Evolutionary conservation across 2,113 vertebrate species (phyloP).

Genomic region (Dicerorhinus sumatrensis): DNA sequence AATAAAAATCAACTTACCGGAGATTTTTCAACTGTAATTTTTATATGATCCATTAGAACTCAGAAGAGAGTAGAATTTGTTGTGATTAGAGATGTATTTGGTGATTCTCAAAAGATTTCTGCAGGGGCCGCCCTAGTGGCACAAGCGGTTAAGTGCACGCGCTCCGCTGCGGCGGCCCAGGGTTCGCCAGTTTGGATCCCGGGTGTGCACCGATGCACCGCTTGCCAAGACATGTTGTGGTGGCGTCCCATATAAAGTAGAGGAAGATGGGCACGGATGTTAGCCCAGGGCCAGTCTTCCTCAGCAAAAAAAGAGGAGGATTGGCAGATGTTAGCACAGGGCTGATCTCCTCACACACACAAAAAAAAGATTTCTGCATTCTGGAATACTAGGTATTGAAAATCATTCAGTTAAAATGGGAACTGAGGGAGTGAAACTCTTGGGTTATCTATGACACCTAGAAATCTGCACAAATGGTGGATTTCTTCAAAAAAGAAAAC

Average conservation of each 20-base stretch:
- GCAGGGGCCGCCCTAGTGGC: too few relatives aligned
- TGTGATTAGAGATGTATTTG: background rate
- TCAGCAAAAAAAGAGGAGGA: too few relatives aligned
- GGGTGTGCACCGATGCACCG: too few relatives aligned
- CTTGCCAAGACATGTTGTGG: too few relatives aligned
- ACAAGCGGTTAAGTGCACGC: too few relatives aligned
- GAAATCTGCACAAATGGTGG: background rate
- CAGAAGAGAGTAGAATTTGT: background rate
- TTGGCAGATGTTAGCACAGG: too few relatives aligned
- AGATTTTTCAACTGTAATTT: constrained; percentile 1
- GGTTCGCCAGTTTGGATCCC: too few relatives aligned
- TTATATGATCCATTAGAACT: background rate
- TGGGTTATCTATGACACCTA: background rate
- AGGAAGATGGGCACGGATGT: too few relatives aligned
- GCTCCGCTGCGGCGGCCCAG: too few relatives aligned
- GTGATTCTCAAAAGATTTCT: constrained; percentile 8
- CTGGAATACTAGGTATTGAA: background rate
- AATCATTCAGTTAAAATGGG: background rate
- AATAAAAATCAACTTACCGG: background rate
- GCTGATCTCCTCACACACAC: too few relatives aligned
- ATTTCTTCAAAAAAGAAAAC: background rate
- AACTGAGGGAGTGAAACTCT: background rate
- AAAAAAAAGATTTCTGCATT: background rate
- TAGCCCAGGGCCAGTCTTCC: too few relatives aligned
- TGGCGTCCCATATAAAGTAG: too few relatives aligned